Conservation (phyloP, 2,888 invertebrate species). For the Cacoxenus indagator region DNA sequence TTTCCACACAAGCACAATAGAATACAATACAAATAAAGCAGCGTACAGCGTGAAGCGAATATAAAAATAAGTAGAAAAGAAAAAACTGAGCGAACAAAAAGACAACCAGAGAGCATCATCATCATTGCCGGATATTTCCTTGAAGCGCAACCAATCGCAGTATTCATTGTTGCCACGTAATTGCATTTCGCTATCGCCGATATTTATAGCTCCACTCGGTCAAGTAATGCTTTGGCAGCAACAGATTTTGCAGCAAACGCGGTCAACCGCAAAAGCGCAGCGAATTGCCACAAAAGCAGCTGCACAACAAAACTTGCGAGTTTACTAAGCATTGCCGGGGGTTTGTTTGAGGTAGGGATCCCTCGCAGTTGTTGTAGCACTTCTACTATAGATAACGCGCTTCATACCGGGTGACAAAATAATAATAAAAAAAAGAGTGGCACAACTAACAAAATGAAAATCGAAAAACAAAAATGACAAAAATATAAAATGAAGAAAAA, state of each 20-base stretch:
- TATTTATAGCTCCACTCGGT: slow-evolving; percentile 69
- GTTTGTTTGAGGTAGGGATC: background rate
- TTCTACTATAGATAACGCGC: slow-evolving; percentile 18
- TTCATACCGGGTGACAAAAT: too few relatives aligned
- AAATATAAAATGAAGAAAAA: background rate
- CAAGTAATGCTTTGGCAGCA: slow-evolving; percentile 63
- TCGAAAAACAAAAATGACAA: background rate
- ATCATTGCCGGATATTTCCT: slow-evolving; percentile 20
- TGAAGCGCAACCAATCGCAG: slow-evolving; percentile 51
- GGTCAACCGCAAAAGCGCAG: slow-evolving; percentile 67
- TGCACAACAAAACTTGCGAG: background rate
- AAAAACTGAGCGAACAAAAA: slow-evolving; percentile 14
- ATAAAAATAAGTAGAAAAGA: background rate
- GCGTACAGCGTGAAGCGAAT: background rate
- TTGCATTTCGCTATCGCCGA: slow-evolving; percentile 69
- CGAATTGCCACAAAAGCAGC: slow-evolving; percentile 22
- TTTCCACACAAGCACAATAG: background rate
- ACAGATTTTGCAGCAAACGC: slow-evolving; percentile 66
- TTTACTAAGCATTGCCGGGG: background rate
- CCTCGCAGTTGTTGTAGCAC: too few relatives aligned
- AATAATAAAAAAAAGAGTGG: too few relatives aligned
- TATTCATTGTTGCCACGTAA: slow-evolving; percentile 69
- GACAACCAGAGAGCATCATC: background rate
- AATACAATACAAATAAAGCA: background rate
- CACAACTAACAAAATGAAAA: slow-evolving; percentile 1